These are phyloP conservation scores for Phortica variegata DNA, from an alignment of 1,140 invertebrate genomes.

Conservation along the genomic window DNA sequence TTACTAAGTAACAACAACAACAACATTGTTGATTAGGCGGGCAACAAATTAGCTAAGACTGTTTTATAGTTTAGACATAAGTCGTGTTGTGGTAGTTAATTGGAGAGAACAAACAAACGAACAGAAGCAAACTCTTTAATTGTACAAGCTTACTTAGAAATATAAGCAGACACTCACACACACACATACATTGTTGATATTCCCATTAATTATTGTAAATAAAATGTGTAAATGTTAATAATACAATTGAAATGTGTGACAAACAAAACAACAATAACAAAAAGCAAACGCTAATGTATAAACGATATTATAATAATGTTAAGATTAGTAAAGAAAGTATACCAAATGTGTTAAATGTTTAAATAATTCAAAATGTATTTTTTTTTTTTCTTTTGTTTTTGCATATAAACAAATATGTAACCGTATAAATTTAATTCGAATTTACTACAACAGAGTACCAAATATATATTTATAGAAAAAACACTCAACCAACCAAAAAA, in stretches of 20 bases:
- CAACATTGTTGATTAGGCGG: neutral
- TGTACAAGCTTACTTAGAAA: too few relatives aligned
- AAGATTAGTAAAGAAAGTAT: too few relatives aligned
- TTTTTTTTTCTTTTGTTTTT: slow-evolving; percentile 8
- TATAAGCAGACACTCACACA: neutral
- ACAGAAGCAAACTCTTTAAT: neutral
- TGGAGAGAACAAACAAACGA: neutral
- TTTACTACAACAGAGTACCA: slow-evolving; percentile 5
- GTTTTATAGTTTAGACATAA: neutral
- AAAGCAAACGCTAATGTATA: slow-evolving; percentile 2
- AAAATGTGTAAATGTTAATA: too few relatives aligned
- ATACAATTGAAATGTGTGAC: slow-evolving; percentile 1
- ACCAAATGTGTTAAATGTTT: too few relatives aligned
- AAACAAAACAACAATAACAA: neutral
- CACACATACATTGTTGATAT: neutral
- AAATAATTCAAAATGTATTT: neutral
- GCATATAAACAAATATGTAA: slow-evolving; percentile 18
- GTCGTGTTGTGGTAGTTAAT: neutral
- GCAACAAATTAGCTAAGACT: neutral
- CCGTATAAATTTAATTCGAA: slow-evolving; percentile 32
- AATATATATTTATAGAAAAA: slow-evolving; percentile 27
- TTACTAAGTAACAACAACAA: slow-evolving; percentile 24
- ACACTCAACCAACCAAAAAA: slow-evolving; percentile 44
- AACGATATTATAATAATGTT: neutral
- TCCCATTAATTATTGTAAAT: too few relatives aligned